Conservation (phyloP, 2,113 vertebrate genomes). For the Smithornis capensis region DNA sequence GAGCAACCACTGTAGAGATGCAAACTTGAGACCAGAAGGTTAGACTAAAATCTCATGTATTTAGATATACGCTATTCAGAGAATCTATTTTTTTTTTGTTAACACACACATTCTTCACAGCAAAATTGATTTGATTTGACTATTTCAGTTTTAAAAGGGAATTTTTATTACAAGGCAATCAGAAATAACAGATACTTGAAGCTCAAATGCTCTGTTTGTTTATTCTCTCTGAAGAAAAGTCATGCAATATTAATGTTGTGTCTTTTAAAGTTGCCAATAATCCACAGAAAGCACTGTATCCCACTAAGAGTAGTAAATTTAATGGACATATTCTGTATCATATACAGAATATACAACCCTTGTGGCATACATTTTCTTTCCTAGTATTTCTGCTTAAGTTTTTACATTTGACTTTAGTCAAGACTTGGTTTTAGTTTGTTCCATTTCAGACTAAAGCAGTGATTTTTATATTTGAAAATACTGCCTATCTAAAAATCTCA, state of each 20-base stretch:
- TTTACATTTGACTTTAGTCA: neutral
- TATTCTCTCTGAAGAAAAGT: neutral
- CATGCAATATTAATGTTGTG: conserved; percentile 10
- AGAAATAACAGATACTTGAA: neutral
- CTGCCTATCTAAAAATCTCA: neutral
- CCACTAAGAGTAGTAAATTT: neutral
- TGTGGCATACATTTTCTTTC: neutral
- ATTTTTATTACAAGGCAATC: conserved; percentile 32
- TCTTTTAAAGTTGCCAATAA: conserved; percentile 18
- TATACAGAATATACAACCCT: neutral
- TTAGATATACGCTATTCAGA: neutral
- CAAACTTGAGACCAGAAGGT: conserved; percentile 32
- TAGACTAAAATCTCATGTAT: conserved; percentile 22
- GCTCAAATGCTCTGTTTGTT: neutral
- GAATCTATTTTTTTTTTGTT: neutral
- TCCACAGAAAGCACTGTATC: neutral
- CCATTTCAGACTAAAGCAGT: neutral
- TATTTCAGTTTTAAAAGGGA: conserved; percentile 32
- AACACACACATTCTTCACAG: neutral
- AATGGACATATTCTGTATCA: neutral
- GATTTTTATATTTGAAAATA: neutral
- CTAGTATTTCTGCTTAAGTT: neutral
- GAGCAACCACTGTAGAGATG: neutral
- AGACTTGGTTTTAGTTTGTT: neutral
- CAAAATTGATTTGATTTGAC: conserved; percentile 38